These are phyloP conservation scores for Athene noctua DNA, from an alignment of 2,113 vertebrate genomes.

Conservation along the genomic window DNA sequence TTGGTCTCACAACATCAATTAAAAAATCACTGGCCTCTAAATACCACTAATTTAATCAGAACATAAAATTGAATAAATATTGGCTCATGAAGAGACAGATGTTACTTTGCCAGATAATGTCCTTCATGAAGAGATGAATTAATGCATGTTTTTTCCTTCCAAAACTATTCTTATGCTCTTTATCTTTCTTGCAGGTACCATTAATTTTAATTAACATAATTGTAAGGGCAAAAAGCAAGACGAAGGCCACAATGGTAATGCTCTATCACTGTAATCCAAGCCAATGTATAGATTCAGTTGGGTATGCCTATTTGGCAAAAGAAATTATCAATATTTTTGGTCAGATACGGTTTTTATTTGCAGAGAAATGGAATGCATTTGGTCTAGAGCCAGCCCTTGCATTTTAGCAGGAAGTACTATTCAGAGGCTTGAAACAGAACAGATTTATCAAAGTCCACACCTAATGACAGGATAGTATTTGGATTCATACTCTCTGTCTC, in stretches of 20 bases:
- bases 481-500: neutral
- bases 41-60: neutral
- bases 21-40: neutral
- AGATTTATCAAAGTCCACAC: constrained; percentile 28
- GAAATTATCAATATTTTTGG: neutral
- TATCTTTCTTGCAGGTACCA: constrained; percentile 6
- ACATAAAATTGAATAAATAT: constrained; percentile 21
- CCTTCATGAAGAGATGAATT: neutral
- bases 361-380: neutral
- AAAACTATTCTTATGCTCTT: neutral
- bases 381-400: neutral
- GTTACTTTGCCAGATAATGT: neutral
- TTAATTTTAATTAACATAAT: constrained; percentile 45
- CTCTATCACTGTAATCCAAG: neutral
- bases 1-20: neutral
- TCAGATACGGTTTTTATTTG: neutral
- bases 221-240: neutral
- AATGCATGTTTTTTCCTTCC: neutral
- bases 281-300: neutral
- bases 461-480: neutral
- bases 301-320: neutral
- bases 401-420: neutral
- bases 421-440: neutral
- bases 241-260: neutral
- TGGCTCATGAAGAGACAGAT: constrained; percentile 7